Percentiles rank a stretch among this genome's conserved stretches.
Conservation (phyloP, 2,797 vertebrate species). For the Columba guinea region DNA sequence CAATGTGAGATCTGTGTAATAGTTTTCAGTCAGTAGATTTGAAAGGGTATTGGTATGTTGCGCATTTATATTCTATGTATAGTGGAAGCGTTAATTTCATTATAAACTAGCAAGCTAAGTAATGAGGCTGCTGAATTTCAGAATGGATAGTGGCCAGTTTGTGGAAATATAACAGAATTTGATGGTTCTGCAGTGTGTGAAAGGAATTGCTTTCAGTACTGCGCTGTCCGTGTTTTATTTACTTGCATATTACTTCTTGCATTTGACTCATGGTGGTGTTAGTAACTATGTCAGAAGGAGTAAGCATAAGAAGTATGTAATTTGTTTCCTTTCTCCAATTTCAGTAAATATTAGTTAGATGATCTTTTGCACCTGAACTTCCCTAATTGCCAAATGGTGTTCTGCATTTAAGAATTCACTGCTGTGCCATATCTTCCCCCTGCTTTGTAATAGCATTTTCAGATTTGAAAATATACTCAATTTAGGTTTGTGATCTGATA, state of each 20-base stretch:
- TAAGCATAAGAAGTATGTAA: neutral
- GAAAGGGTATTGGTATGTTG: neutral
- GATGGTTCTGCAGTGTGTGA: neutral
- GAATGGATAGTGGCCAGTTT: neutral
- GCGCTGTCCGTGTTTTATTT: neutral
- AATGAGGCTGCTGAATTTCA: neutral
- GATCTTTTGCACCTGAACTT: neutral
- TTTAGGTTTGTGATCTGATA: slow-evolving; percentile 51
- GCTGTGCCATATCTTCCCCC: neutral
- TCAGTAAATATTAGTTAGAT: neutral
- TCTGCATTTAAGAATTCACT: slow-evolving; percentile 19
- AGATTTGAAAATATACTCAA: neutral
- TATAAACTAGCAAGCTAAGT: neutral
- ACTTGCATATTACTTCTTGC: neutral
- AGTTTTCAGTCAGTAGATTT: neutral
- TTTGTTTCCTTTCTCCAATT: neutral
- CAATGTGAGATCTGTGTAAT: neutral
- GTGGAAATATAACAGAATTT: neutral
- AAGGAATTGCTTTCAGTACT: neutral
- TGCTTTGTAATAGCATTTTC: neutral
- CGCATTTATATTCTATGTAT: neutral
- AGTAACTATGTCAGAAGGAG: neutral
- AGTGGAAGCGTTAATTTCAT: neutral
- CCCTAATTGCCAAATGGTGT: neutral
- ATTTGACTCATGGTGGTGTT: neutral